These are phyloP conservation scores for Zaprionus capensis DNA, from an alignment of 1,140 invertebrate species.

Conservation along the genomic window DNA sequence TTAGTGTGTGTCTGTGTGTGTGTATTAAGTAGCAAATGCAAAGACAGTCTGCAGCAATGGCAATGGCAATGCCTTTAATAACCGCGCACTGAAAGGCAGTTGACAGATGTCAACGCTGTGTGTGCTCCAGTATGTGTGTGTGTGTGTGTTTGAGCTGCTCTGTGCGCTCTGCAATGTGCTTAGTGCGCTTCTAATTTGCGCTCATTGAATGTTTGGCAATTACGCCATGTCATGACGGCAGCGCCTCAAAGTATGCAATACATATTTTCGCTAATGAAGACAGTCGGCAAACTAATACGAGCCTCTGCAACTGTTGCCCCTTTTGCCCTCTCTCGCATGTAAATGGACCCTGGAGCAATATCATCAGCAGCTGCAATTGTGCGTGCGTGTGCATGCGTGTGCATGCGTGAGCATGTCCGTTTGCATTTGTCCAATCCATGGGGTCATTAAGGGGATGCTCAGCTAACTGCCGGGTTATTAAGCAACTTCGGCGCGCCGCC, in stretches of 20 bases:
- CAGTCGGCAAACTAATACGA: background rate
- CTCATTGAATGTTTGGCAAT: constrained; percentile 43
- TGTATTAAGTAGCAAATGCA: constrained; percentile 17
- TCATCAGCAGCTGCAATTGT: constrained; percentile 17
- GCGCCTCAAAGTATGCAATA: constrained; percentile 22
- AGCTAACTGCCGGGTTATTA: constrained; percentile 55
- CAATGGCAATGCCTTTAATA: background rate
- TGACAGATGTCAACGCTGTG: constrained; percentile 19
- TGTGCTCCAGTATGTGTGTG: constrained; percentile 5
- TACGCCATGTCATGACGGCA: constrained; percentile 36
- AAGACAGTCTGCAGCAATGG: constrained; percentile 27
- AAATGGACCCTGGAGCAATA: constrained; percentile 15
- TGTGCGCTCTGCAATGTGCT: constrained; percentile 31
- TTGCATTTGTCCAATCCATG: background rate
- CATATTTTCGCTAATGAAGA: constrained; percentile 40
- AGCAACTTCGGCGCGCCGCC: constrained; percentile 23
- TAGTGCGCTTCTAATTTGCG: constrained; percentile 39
- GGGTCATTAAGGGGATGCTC: constrained; percentile 22
- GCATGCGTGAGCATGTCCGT: background rate
- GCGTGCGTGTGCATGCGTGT: background rate
- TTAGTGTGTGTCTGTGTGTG: background rate
- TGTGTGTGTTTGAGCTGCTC: background rate
- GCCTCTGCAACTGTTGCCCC: too few species aligned
- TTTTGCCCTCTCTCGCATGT: background rate
- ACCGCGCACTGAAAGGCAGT: constrained; percentile 7